Base-by-base conservation (phyloP, 92 coral and sea anemone species). In the Heteractis magnifica region DNA sequence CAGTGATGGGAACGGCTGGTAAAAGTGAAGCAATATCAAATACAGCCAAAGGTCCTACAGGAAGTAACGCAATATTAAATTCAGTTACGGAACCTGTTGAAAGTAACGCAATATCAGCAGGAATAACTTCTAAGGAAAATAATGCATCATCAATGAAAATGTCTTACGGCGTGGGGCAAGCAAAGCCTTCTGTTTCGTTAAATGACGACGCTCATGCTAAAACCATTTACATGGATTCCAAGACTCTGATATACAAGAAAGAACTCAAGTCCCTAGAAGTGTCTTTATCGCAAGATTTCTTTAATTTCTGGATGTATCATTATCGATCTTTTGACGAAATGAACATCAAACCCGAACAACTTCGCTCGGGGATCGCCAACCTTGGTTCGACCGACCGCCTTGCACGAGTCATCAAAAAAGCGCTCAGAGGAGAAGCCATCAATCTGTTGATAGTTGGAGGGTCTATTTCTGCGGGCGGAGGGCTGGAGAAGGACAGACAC, bases 391-490 rank as follows among this genome's bases (percentile, higher is more conserved):
- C 94, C 49, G 88, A 91, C 49, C 88, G 97, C 44, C 86, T 97
- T 16, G 89, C 65, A 51, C 83, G 91, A 0, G 92, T 91, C 56
- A 79, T 94, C 26, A 84, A 77, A 55, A 94, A 92, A 81, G 97
- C 97, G 8, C 88, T 97, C 15, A 72, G 71, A 68, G 99, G 99
- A 16, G 71, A 81, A 59, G 75, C 88, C 44, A 78, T 97, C 26
- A 86, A 85, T 62, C 68, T 97, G 19, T 70, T 94, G 73, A 92
- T 97, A 5, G 98, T 97, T 10, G 99, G 98, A 8, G 99, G 99
- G 15, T 97, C 99, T 4, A 97, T 97, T 34, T 97, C 99, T 14
- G 99, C 99, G 3, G 99, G 99, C 0, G 99, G 98, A 3, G 99
- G 99, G 34, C 77, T 97, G 76, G 97, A 95, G 90, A 88, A 89